Conservation (phyloP, 2,797 vertebrate species). For the Hylomyscus alleni region DNA sequence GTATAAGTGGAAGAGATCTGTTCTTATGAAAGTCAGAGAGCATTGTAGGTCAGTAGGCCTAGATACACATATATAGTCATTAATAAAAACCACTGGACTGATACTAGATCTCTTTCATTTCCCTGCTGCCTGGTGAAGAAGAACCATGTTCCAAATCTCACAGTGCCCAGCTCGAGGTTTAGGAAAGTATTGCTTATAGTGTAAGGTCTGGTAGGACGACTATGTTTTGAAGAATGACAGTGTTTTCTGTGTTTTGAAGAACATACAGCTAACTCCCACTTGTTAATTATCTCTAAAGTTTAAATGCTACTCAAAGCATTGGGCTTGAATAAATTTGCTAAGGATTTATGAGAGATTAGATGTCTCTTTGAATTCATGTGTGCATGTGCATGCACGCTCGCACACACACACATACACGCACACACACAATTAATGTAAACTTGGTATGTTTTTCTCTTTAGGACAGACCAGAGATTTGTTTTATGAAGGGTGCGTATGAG, state of each 20-base stretch:
- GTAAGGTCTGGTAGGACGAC: not conserved
- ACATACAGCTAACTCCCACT: not conserved
- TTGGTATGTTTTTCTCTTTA: slow-evolving; percentile 82
- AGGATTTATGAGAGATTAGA: slow-evolving; percentile 41
- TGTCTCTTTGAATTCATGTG: slow-evolving; percentile 36
- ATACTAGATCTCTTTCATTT: slow-evolving; percentile 1
- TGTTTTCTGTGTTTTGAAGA: not conserved
- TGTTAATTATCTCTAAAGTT: slow-evolving; percentile 27
- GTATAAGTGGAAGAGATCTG: not conserved
- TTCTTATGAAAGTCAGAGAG: slow-evolving; percentile 21
- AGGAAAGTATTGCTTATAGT: not conserved
- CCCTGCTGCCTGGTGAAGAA: not conserved
- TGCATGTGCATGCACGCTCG: no score
- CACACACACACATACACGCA: no score
- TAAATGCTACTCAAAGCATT: slow-evolving; percentile 5
- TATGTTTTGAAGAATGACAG: not conserved
- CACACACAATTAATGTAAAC: slow-evolving; percentile 15
- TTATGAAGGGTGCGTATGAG: slow-evolving; percentile 97
- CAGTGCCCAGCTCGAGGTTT: not conserved
- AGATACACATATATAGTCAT: not conserved
- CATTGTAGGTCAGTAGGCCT: not conserved
- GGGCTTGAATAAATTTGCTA: not conserved
- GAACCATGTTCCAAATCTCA: not conserved
- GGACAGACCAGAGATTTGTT: slow-evolving; percentile 95
- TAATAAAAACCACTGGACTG: not conserved